Evolutionary conservation across 1,140 invertebrate genomes (phyloP), one percentile per base, ranked within the genome.

Genomic region (Caenorhabditis latens): DNA sequence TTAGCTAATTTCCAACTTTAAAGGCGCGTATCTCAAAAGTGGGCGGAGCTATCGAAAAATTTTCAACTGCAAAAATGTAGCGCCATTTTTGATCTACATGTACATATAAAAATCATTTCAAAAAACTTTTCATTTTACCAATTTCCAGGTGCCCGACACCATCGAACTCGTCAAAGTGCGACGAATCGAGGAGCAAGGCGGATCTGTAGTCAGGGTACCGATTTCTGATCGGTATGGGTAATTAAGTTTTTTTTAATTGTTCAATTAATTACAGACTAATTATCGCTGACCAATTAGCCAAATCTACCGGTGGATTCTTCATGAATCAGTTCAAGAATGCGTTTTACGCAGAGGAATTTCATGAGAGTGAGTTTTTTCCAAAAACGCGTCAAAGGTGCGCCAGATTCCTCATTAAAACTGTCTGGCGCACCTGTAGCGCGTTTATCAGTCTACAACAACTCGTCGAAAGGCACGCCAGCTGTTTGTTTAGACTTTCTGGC

Each of bases 281-380:
- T 83, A 50, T 61, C n/a, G 88, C 88, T 2, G 42, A 82, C 19
- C 40, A 86, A 63, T 16, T 83, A 42, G 86, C 89, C 4, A 50
- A 63, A 14, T 16, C 61, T 32, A 75, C 50, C 9, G 79, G 71
- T 43, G 86, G 89, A 9, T 90, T 90, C 84, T 90, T 90, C 55
- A 90, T 90, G 87, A 90, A 90, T 67, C 89, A 90, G 58, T 90
- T 90, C 57, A 90, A 61, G 13, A 90, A 90, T 84, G 86, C 89
- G 2, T 87, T 89, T 50, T 42, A 63, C 9, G 89, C 89, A 19
- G 89, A 90, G 50, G 89, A 90, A 24, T 90, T 88, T 50, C 87
- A 90, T 83, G 89, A 90, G 53, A 90, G 89, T 90, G 19, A 48
- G 89, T 58, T 46, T 50, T 43, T 24, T 42, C 0, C 0, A 32